Base-by-base conservation (phyloP, 2,888 invertebrate species). In the Bursaphelenchus okinawaensis region DNA sequence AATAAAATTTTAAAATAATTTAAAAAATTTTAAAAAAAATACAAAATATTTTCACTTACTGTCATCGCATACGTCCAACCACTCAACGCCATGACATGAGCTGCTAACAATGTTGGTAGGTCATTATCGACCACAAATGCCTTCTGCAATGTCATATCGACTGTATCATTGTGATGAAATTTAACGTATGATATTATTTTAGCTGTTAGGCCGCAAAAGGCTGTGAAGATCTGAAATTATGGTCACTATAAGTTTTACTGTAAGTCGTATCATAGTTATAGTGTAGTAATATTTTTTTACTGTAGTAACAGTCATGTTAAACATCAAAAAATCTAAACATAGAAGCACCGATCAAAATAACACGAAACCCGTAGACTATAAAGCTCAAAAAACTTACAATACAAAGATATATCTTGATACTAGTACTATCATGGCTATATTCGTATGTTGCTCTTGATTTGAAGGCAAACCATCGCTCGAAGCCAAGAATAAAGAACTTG, bases 391-490 rank as follows among this genome's bases (percentile, higher is more conserved):
- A 54, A 16, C 60, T 59, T 24, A 59, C 60, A 61, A 59, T 40
- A 51, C 9, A 51, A 24, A 24, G 16, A 19, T 40, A 24, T 4
- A 59, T n/a, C 19, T 27, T 22, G 1, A 51, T 27, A 24, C 55
- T 59, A 4, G 1, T 23, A 16, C 20, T 51, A n/a, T 31, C 50
- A 12, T 29, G 50, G n/a, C 60, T 20, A 6, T 27, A 22, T 20
- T 59, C 60, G 7, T 59, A 59, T 12, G 40, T 50, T 2, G 60
- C 60, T 29, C 60, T n/a, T n/a, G 40, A 22, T 1, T 26, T n/a
- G 19, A 59, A 59, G n/a, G 60, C 60, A 12, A 59, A 16, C 31
- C 50, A 20, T 16, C 60, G 51, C 50, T 59, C 60, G 19, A 59
- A 27, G 12, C 59, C 60, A 12, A 59, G 20, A 22, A 59, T 22